Base-by-base conservation (phyloP, 2,113 vertebrate species). In the Cebidichthys violaceus region DNA sequence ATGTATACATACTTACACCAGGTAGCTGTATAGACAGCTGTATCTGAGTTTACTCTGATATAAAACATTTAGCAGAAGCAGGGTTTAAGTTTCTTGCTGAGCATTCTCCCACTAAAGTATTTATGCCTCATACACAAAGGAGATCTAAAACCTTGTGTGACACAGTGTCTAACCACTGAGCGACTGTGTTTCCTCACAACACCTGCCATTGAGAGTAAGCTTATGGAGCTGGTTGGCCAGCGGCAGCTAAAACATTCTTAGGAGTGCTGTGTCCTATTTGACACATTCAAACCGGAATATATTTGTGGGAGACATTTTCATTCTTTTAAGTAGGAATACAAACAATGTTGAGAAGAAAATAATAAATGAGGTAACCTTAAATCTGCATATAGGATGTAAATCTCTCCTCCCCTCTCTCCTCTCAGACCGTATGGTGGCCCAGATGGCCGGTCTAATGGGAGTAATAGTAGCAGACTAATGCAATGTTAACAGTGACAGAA, bases 401-500 rank as follows among this genome's bases (percentile, higher is more conserved):
- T 22, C 27, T 65, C 37, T 41, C 67, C 75, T 70, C 74, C 55
- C 67, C 76, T 73, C 61, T 81, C 61, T 79, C 60, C 72, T 77
- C 60, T 85, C 71, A 60, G 50, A 71, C 90, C 89, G 69, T 91
- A 90, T 92, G 90, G 88, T 87, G 75, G 86, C 88, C 90, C 93
- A 93, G 91, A 93, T 93, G 90, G 91, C 82, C 68, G 47, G 73
- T 77, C 89, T 77, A 70, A 62, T 76, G 86, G 87, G 88, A 90
- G 86, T 85, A 90, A 85, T 85, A 89, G 85, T 52, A 74, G 86
- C 88, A 90, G 89, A 86, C 87, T 90, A 83, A 90, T 90, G 83
- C 87, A 90, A 66, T 92, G 93, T 92, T 93, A 89, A 89, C 86
- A 90, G 88, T 91, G 92, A 90, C 87, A 87, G 86, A 82, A 88